A percentile compares a stretch with the other conserved stretches of the same genome.
Conservation (phyloP, 1,140 invertebrate genomes). For the Drosophila mauritiana region DNA sequence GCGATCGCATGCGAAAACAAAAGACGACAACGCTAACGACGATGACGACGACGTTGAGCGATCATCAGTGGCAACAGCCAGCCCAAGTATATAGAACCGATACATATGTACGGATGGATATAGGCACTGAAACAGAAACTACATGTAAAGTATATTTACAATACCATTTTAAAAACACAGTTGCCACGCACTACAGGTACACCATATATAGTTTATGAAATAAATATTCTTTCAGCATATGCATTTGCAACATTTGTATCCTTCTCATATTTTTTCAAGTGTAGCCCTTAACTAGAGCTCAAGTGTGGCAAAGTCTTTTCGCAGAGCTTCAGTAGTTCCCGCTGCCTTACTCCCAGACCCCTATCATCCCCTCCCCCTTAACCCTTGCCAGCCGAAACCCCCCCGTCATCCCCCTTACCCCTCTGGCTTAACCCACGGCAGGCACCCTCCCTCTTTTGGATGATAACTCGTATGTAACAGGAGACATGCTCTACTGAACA, state of each 20-base stretch:
- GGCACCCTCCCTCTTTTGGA: slow-evolving; percentile 20
- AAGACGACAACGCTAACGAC: slow-evolving; percentile 48
- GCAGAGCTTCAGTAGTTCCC: slow-evolving; percentile 81
- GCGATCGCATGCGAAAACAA: slow-evolving; percentile 57
- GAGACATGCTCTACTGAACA: slow-evolving; percentile 85
- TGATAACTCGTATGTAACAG: slow-evolving; percentile 81
- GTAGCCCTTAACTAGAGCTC: slow-evolving; percentile 30
- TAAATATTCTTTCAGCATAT: too few species aligned
- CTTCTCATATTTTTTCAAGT: neutral
- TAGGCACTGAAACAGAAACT: neutral
- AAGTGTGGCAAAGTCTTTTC: slow-evolving; percentile 76
- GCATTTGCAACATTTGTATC: too few species aligned
- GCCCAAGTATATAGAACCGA: slow-evolving; percentile 15
- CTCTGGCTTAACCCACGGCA: slow-evolving; percentile 21
- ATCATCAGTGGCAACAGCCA: slow-evolving; percentile 51
- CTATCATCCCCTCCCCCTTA: slow-evolving; percentile 7
- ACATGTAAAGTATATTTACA: neutral
- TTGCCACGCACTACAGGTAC: too few species aligned
- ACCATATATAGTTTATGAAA: too few species aligned
- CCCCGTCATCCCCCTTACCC: neutral
- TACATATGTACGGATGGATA: slow-evolving; percentile 11
- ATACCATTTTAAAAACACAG: too few species aligned
- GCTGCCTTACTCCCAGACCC: slow-evolving; percentile 41
- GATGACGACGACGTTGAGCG: slow-evolving; percentile 61
- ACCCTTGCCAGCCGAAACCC: slow-evolving; percentile 13